phyloP scores from a whole-genome alignment of 2,797 vertebrate genomes.

The Emys orbicularis region DNA sequence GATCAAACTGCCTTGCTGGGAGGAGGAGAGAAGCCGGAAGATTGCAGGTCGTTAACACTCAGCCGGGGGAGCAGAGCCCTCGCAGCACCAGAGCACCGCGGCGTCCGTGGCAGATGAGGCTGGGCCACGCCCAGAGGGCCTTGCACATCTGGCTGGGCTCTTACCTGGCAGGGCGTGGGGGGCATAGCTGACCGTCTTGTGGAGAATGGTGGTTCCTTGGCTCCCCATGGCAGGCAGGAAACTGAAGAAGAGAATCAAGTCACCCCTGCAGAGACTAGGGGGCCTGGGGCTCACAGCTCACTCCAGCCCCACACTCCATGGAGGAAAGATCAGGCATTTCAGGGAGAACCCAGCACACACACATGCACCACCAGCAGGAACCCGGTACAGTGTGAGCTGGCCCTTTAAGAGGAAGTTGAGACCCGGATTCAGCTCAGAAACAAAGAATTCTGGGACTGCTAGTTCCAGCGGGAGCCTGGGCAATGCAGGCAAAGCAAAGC shows the following conservation, averaged over 20 bases:
- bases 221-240: conserved; percentile 39
- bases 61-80: neutral
- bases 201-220: conserved; percentile 55
- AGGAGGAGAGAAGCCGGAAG: neutral
- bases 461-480: neutral
- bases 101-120: neutral
- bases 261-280: neutral
- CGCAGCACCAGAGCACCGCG: rapidly evolving
- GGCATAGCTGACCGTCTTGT: conserved; percentile 61
- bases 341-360: neutral
- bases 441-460: neutral
- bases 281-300: neutral
- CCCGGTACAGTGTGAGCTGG: neutral
- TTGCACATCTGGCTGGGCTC: neutral
- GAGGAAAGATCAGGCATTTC: neutral
- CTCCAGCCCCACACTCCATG: no score
- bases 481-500: neutral
- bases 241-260: conserved; percentile 17
- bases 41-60: rapidly evolving
- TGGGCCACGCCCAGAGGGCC: no score
- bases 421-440: neutral
- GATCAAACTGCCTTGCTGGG: conserved; percentile 89
- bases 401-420: neutral
- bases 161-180: conserved; percentile 79
- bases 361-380: no score